Conservation (phyloP, 1,140 invertebrate genomes). For the Triops cancriformis region DNA sequence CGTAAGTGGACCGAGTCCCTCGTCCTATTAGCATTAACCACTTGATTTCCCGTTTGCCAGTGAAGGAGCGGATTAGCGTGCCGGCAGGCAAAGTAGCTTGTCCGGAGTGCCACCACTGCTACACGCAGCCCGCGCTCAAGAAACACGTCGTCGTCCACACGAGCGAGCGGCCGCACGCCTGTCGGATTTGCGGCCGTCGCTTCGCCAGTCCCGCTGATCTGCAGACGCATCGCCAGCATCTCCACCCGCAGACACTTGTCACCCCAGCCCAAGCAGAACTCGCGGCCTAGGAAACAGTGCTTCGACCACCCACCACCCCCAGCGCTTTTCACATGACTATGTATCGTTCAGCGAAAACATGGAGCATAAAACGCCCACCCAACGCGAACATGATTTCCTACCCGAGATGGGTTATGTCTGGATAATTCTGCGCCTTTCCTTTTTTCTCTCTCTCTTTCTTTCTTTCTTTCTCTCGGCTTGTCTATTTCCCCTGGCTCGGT, state of each 20-base stretch:
- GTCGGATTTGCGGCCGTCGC: constrained; percentile 37
- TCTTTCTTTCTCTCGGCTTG: too few species aligned
- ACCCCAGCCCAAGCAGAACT: too few species aligned
- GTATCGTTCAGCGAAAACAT: too few species aligned
- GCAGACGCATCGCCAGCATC: constrained; percentile 16
- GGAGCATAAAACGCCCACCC: neutral
- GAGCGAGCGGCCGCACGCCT: constrained; percentile 39
- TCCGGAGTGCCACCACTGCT: constrained; percentile 20
- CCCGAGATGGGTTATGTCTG: too few species aligned
- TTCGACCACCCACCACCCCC: too few species aligned
- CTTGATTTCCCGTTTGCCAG: neutral
- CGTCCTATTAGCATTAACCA: too few species aligned
- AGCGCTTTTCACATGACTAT: neutral
- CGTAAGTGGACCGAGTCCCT: neutral
- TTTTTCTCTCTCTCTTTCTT: too few species aligned
- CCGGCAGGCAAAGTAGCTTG: constrained; percentile 18
- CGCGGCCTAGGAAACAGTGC: too few species aligned
- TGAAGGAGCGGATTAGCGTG: neutral
- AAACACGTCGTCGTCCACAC: constrained; percentile 39
- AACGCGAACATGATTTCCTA: neutral
- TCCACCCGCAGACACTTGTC: neutral
- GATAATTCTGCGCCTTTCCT: too few species aligned
- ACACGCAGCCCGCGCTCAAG: constrained; percentile 33
- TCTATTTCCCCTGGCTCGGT: too few species aligned
- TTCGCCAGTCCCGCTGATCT: constrained; percentile 14